These are phyloP conservation scores for Leuciscus idus DNA, from an alignment of 2,113 vertebrate species.

Conservation along the genomic window DNA sequence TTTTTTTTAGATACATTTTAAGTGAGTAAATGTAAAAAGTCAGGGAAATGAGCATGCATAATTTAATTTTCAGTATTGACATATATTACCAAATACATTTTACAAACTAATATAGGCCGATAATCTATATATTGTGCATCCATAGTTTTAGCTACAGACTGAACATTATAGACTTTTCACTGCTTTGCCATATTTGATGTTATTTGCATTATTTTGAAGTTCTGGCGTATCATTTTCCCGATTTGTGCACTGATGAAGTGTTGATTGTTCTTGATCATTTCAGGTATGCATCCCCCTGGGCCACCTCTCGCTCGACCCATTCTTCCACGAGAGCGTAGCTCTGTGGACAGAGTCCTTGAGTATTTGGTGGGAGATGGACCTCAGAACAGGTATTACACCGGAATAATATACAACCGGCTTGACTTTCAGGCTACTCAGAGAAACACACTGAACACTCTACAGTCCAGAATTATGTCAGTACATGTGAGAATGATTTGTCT, in stretches of 20 bases:
- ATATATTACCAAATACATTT: no score
- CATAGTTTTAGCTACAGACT: neutral
- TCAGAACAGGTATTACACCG: constrained; percentile 88
- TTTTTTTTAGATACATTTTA: neutral
- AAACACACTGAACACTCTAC: neutral
- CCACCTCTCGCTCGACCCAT: constrained; percentile 91
- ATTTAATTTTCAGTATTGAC: neutral
- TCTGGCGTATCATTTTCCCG: neutral
- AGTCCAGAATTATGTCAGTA: neutral
- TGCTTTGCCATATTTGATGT: neutral
- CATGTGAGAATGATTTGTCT: neutral
- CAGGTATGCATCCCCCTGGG: constrained; percentile 93
- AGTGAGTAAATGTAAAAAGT: neutral
- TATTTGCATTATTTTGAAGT: neutral
- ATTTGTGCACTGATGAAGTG: neutral
- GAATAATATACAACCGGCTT: neutral
- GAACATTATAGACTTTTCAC: neutral
- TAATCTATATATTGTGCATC: neutral
- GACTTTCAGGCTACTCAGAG: neutral
- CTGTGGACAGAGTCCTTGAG: constrained; percentile 91
- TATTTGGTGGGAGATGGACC: constrained; percentile 97
- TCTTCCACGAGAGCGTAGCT: constrained; percentile 89
- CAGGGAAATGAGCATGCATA: neutral
- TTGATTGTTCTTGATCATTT: neutral
- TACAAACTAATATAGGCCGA: no score